phyloP scores from a whole-genome alignment of 2,888 invertebrate genomes.

The Epirrhoe alternata region DNA sequence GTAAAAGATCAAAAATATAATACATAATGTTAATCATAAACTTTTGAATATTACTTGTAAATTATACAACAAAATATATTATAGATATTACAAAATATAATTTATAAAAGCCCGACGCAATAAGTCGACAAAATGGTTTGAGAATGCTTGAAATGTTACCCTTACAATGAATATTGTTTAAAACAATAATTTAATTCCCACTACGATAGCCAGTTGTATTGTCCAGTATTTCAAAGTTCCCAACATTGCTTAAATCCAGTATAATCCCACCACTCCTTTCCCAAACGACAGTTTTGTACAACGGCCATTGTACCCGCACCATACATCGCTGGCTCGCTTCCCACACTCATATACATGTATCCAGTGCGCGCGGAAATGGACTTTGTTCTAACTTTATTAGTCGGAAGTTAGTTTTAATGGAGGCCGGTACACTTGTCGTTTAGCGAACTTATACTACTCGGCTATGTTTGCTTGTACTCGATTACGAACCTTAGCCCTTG shows the following conservation, averaged over 20 bases:
- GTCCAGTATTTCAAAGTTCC: constrained; percentile 31
- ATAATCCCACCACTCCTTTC: constrained; percentile 40
- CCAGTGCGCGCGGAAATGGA: constrained; percentile 61
- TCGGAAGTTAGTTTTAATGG: constrained; percentile 63
- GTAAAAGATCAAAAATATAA: no score
- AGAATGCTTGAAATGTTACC: neutral
- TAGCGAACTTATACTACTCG: constrained; percentile 41
- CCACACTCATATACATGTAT: constrained; percentile 46
- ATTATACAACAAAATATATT: no score
- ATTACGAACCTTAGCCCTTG: constrained; percentile 40
- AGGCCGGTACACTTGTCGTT: constrained; percentile 52
- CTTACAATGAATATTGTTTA: neutral
- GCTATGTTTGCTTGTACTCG: constrained; percentile 22
- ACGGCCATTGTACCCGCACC: constrained; percentile 49
- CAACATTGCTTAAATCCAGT: constrained; percentile 30
- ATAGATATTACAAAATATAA: no score
- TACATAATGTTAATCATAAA: no score
- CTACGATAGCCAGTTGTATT: constrained; percentile 12
- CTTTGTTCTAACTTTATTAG: constrained; percentile 65
- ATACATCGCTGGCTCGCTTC: constrained; percentile 51
- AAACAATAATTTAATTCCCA: constrained; percentile 15
- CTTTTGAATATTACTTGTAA: no score
- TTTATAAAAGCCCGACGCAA: no score
- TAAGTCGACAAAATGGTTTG: neutral
- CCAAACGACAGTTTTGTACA: constrained; percentile 43